Evolutionary conservation across 2,797 vertebrate species (phyloP).

Genomic region (Dromococcyx pavoninus): DNA sequence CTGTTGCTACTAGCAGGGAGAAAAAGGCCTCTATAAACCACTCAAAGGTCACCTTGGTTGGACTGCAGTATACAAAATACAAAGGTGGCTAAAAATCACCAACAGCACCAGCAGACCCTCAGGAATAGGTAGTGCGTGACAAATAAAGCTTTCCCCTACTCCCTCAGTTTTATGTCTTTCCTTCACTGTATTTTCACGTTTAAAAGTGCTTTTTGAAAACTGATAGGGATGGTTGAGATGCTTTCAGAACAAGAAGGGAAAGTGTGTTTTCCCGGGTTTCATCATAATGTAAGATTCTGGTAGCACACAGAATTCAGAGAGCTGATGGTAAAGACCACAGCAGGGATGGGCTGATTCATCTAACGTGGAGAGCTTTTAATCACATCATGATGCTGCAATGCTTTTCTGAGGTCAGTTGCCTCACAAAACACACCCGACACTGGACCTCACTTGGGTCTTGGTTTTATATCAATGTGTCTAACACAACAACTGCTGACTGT

Average conservation of each 20-base stretch:
- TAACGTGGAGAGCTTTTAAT: neutral
- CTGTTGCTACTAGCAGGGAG: constrained; percentile 25
- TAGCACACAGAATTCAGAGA: constrained; percentile 14
- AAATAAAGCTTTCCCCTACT: neutral
- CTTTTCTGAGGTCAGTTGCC: constrained; percentile 16
- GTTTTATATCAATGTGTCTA: neutral
- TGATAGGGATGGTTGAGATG: constrained; percentile 13
- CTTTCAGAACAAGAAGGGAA: constrained; percentile 45
- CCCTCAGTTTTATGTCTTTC: neutral
- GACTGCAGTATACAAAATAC: constrained; percentile 27
- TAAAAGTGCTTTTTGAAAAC: constrained; percentile 73
- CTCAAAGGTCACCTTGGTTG: constrained; percentile 17
- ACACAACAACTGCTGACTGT: constrained; percentile 8
- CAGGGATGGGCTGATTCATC: constrained; percentile 36
- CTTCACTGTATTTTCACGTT: constrained; percentile 57
- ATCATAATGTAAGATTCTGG: neutral
- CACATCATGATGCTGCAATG: neutral
- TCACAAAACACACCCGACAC: neutral
- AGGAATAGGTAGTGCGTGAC: neutral
- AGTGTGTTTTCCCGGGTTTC: neutral
- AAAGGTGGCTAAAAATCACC: constrained; percentile 23
- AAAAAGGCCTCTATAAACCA: constrained; percentile 58
- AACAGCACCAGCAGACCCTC: constrained; percentile 11
- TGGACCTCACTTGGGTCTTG: neutral
- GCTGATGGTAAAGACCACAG: constrained; percentile 42